These are phyloP conservation scores for Siniperca knerii DNA, from an alignment of 2,113 vertebrate species.

Conservation along the genomic window DNA sequence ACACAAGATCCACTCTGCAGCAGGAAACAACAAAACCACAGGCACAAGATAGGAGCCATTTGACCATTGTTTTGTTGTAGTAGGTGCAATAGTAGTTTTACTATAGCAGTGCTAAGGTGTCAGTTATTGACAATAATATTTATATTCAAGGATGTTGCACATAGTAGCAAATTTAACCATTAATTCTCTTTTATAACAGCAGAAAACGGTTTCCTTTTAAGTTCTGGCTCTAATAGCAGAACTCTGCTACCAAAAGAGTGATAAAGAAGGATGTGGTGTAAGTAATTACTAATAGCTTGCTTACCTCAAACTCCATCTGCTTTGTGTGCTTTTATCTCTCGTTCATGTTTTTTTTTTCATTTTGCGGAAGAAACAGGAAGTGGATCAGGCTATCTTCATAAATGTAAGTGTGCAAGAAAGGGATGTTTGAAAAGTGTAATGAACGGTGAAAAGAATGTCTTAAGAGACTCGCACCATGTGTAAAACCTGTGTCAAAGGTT, in stretches of 20 bases:
- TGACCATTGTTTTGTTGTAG: not conserved
- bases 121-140: not conserved
- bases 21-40: not conserved
- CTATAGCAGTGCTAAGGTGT: not conserved
- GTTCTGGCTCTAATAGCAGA: not conserved
- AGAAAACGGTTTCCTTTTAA: not conserved
- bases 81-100: not conserved
- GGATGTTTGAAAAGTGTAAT: slow-evolving; percentile 9
- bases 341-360: not conserved
- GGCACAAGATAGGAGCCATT: not conserved
- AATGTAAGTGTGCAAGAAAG: not conserved
- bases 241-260: not conserved
- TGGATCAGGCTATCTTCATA: not conserved
- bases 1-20: not conserved
- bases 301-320: slow-evolving; percentile 4
- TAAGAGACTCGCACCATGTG: not conserved
- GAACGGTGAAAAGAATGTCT: not conserved
- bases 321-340: slow-evolving; percentile 4
- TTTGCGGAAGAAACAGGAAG: slow-evolving; percentile 4
- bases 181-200: not conserved
- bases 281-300: slow-evolving; percentile 17
- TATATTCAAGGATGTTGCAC: not conserved
- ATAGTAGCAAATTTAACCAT: not conserved
- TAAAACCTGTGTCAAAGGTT: slow-evolving; percentile 46
- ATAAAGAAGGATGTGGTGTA: not conserved